Evolutionary conservation across 92 coral and sea anemone species (phyloP), one percentile per base, ranked within the genome.

Genomic region (Epizoanthus fatuus): DNA sequence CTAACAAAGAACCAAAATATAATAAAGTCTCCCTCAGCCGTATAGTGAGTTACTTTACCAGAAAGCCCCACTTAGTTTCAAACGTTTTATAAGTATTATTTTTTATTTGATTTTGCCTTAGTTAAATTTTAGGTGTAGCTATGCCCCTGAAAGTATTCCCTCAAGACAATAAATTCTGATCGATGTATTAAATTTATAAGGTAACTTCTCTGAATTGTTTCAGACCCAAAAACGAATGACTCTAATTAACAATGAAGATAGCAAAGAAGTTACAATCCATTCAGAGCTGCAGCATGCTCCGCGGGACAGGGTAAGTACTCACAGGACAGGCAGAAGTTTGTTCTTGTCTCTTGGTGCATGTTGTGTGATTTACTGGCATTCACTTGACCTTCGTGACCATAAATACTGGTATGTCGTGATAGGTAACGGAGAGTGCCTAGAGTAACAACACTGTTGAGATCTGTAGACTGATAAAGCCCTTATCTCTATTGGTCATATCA

Each of bases 171-270:
- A 14, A 6, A 32, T 52, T 53, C n/a, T 22, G 42, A 29, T 29
- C 35, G 1, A 4, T 29, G 37, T 37, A 49, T 32, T 5, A 16
- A 75, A 7, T 5, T 35, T 16, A 56, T 51, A 74, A 1, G 80
- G 13, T 11, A 75, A 35, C 52, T 14, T 62, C 29, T 11, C 44
- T 53, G 4, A 74, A 45, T 52, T 53, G 40, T 35, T 84, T 20
- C 77, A 94, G 98, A 94, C 98, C 35, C 98, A 94, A 76, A 90
- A 93, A 69, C 86, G 98, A 74, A 94, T 94, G 94, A 93, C 94
- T 25, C 74, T 94, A 17, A 89, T 94, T 16, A 90, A 93, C 13
- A 94, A 90, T 63, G 98, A 93, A 69, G 98, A 93, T 42, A 90
- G 88, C 74, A 94, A 94, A 86, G 98, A 94, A 37, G 94, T 93